A percentile compares a stretch with the other conserved stretches of the same genome.
Evolutionary conservation across 23 tunicate species (phyloP).

Genomic region (Phallusia fumigata): DNA sequence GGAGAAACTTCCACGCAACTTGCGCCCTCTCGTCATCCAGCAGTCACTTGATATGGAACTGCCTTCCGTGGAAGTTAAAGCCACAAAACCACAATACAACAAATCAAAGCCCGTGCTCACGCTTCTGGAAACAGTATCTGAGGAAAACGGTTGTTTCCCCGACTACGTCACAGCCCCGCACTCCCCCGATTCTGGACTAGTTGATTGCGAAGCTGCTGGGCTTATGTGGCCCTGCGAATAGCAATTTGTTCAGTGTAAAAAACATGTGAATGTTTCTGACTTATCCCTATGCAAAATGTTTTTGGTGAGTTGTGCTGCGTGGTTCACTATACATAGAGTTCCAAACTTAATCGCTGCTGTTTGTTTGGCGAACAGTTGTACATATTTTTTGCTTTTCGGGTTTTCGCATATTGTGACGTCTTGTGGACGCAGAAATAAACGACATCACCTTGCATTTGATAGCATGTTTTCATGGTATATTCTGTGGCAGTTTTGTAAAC

Average conservation of each 20-base stretch:
- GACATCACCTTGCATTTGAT: too few species aligned
- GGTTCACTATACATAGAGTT: background rate
- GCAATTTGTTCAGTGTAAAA: background rate
- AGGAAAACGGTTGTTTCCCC: background rate
- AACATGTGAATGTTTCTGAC: background rate
- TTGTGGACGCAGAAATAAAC: too few species aligned
- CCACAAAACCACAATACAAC: background rate
- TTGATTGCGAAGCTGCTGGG: constrained; percentile 6
- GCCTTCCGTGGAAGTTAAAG: background rate
- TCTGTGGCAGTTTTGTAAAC: too few species aligned
- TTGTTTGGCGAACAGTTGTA: too few species aligned
- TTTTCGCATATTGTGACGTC: too few species aligned
- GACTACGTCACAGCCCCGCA: constrained; percentile 10
- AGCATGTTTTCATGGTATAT: too few species aligned
- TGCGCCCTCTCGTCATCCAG: background rate
- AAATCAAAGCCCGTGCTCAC: background rate
- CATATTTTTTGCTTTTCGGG: too few species aligned
- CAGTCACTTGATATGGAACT: background rate
- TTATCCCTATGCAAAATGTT: background rate
- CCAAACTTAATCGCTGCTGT: too few species aligned
- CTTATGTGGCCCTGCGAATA: background rate
- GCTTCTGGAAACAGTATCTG: background rate
- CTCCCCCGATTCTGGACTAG: constrained; percentile 21
- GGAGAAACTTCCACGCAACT: too few species aligned
- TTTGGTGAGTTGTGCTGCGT: background rate